Evolutionary conservation across 1,140 invertebrate genomes (phyloP).

Genomic region (Diabrotica undecimpunctata): DNA sequence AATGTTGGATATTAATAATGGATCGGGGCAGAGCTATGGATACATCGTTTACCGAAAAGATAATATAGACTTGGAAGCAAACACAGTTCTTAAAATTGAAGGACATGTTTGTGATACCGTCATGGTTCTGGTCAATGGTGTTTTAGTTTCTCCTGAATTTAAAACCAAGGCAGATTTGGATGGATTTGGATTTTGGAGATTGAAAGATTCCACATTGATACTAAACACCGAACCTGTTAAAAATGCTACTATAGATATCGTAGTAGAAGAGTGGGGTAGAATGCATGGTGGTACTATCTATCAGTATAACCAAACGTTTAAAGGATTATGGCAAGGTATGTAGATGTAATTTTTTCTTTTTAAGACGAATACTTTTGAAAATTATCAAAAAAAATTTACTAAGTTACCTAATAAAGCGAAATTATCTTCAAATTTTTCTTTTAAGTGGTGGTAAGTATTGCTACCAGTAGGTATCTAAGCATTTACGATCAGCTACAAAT

Average conservation of each 20-base stretch:
- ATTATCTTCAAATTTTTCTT: too few species aligned
- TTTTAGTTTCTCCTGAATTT: constrained; percentile 43
- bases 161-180: constrained; percentile 37
- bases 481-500: too few species aligned
- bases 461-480: too few species aligned
- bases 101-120: constrained; percentile 54
- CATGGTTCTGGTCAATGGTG: constrained; percentile 50
- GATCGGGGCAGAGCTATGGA: constrained; percentile 58
- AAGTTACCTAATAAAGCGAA: too few species aligned
- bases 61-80: constrained; percentile 32
- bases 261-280: constrained; percentile 59
- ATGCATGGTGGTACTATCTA: constrained; percentile 53
- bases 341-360: too few species aligned
- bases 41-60: constrained; percentile 53
- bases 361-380: too few species aligned
- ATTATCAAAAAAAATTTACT: too few species aligned
- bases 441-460: too few species aligned
- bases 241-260: constrained; percentile 49
- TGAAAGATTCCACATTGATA: constrained; percentile 38
- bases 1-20: constrained; percentile 53
- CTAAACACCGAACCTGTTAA: constrained; percentile 26
- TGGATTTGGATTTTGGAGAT: constrained; percentile 50
- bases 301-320: constrained; percentile 43
- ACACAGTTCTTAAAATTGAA: constrained; percentile 45
- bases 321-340: constrained; percentile 52